Evolutionary conservation across 2,888 invertebrate genomes (phyloP).

Genomic region (Calameuta pallipes): DNA sequence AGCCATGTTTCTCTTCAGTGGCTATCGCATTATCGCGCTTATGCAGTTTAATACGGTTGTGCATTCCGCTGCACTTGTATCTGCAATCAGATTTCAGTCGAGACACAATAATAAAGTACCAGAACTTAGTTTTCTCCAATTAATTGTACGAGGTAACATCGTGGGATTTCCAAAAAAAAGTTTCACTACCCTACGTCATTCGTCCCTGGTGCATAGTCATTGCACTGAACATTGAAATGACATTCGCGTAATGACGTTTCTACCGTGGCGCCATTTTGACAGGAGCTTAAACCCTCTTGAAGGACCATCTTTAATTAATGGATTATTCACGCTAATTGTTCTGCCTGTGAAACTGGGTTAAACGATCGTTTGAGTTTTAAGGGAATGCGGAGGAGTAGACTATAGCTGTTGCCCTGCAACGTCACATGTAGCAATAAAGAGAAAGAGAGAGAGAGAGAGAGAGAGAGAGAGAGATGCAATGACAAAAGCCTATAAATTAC

Average conservation of each 20-base stretch:
- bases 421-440: slow-evolving; percentile 4
- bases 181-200: slow-evolving; percentile 15
- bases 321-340: slow-evolving; percentile 56
- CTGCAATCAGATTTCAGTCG: no score
- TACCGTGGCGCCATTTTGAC: no score
- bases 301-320: slow-evolving; percentile 38
- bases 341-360: slow-evolving; percentile 42
- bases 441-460: background rate
- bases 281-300: no score
- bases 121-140: no score
- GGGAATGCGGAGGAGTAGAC: slow-evolving; percentile 25
- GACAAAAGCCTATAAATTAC: slow-evolving; percentile 7
- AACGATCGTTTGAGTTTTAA: slow-evolving; percentile 36
- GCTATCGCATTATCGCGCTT: no score
- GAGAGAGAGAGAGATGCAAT: background rate
- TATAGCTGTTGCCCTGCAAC: no score
- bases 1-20: no score
- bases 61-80: no score
- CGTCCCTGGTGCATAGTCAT: slow-evolving; percentile 12
- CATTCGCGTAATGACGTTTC: background rate
- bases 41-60: no score
- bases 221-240: background rate
- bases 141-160: no score
- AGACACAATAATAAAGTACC: no score
- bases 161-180: background rate